Evolutionary conservation across 1,140 invertebrate genomes (phyloP), one percentile per base, ranked within the genome.

Genomic region (Drosophila eugracilis): DNA sequence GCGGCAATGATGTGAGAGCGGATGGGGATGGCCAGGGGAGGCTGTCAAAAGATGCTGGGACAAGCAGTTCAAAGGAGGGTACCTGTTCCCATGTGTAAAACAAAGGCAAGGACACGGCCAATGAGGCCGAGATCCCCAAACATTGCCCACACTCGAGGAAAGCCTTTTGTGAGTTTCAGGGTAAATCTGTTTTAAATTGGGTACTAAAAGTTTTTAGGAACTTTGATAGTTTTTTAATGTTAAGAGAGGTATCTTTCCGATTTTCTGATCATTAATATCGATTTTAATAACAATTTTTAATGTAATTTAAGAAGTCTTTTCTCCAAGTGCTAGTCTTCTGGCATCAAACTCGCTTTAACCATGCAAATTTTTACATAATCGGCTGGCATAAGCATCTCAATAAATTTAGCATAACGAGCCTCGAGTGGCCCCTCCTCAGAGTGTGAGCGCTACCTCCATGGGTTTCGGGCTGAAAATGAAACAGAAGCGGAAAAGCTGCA

Each of bases 371-470:
- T 71, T 78, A 84, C 75, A 75, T 84, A 84, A 84, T 84, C 79
- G 79, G 70, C 67, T 58, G 62, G 63, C 75, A 70, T 62, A 70
- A 34, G 75, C 79, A 78, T 84, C 78, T 84, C 75, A 78, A 84
- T 84, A 75, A 78, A 84, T 84, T 84, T 84, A 75, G 71, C 80
- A 85, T 76, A 84, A 79, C 80, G 75, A 77, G 52, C 39, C 32
- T 37, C 58, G 22, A 32, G 37, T 24, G 21, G 19, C 37, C 24
- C 10, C n/a, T 9, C 9, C 30, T 5, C 4, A 10, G 19, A 22
- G 24, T 6, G 14, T 36, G 10, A 41, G 39, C 7, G 44, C 59
- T 30, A 52, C 37, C 10, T 19, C 14, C 17, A 1, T 81, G 54
- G 75, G 58, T 75, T 47, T 26, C n/a, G 19, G 14, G 4, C 34